Conservation (phyloP, 2,797 vertebrate genomes). For the Kryptopterus vitreolus region DNA sequence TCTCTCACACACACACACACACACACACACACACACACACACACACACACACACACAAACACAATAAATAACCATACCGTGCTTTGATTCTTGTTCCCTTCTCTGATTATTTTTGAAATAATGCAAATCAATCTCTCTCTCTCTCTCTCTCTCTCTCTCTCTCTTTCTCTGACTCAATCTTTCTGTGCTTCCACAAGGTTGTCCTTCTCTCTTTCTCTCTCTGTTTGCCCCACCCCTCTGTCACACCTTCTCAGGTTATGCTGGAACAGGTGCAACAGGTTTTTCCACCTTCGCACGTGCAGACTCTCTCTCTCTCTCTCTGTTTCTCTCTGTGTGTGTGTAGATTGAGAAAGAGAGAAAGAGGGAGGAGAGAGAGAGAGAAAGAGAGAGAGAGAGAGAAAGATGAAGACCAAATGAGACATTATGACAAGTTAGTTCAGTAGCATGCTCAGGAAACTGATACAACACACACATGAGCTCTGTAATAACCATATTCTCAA, state of each 20-base stretch:
- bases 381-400: neutral
- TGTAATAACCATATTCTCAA: too few relatives aligned
- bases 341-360: too few relatives aligned
- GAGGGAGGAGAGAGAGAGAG: too few relatives aligned
- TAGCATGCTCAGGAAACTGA: neutral
- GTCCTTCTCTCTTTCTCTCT: slow-evolving; percentile 15
- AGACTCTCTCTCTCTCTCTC: slow-evolving; percentile 26
- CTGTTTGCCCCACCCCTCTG: slow-evolving; percentile 52
- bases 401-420: neutral
- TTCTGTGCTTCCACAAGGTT: neutral
- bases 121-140: slow-evolving; percentile 49
- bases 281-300: slow-evolving; percentile 43
- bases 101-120: neutral
- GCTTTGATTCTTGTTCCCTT: neutral
- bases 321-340: neutral
- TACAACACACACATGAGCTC: neutral
- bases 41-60: slow-evolving; percentile 15
- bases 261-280: slow-evolving; percentile 71
- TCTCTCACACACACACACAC: slow-evolving; percentile 18
- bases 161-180: slow-evolving; percentile 5
- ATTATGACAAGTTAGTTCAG: neutral
- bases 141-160: neutral
- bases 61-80: slow-evolving; percentile 11
- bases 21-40: slow-evolving; percentile 25
- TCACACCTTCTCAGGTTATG: slow-evolving; percentile 79